Percentiles rank a stretch among this genome's conserved stretches.
Evolutionary conservation across 2,888 invertebrate genomes (phyloP).

Genomic region (Notodonta ziczac): DNA sequence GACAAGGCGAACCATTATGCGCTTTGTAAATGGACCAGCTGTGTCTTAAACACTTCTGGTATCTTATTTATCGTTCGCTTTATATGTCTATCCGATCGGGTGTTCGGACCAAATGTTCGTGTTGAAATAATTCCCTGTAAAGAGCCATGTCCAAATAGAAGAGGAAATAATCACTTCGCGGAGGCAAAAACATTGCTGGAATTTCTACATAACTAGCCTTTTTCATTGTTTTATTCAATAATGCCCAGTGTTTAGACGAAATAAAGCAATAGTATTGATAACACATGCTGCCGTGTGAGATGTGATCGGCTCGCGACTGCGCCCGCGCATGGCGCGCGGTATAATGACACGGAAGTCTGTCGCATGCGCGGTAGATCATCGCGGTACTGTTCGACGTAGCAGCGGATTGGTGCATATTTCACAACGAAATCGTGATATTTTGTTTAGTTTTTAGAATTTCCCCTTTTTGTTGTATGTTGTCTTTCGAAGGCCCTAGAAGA

Average conservation of each 20-base stretch:
- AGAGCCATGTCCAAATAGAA: too few species aligned
- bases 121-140: too few species aligned
- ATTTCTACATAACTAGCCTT: too few species aligned
- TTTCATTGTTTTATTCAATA: not conserved
- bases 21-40: constrained; percentile 59
- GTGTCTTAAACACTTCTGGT: constrained; percentile 50
- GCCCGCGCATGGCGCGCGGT: constrained; percentile 10
- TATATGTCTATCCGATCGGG: constrained; percentile 14
- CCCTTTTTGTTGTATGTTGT: not conserved
- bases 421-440: not conserved
- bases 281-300: constrained; percentile 1
- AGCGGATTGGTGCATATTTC: not conserved
- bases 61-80: constrained; percentile 51
- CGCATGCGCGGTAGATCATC: constrained; percentile 38
- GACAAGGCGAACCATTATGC: constrained; percentile 51
- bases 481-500: not conserved
- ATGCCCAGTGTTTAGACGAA: not conserved
- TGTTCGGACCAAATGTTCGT: not conserved
- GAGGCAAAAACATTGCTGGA: too few species aligned
- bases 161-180: too few species aligned
- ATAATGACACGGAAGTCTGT: constrained; percentile 53
- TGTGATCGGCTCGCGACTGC: constrained; percentile 3
- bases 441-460: not conserved
- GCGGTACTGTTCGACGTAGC: constrained; percentile 5
- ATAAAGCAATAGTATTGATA: constrained; percentile 1